A percentile compares a stretch with the other conserved stretches of the same genome.
Conservation (phyloP, 1,140 invertebrate species). For the Lasaia peninsularis region DNA sequence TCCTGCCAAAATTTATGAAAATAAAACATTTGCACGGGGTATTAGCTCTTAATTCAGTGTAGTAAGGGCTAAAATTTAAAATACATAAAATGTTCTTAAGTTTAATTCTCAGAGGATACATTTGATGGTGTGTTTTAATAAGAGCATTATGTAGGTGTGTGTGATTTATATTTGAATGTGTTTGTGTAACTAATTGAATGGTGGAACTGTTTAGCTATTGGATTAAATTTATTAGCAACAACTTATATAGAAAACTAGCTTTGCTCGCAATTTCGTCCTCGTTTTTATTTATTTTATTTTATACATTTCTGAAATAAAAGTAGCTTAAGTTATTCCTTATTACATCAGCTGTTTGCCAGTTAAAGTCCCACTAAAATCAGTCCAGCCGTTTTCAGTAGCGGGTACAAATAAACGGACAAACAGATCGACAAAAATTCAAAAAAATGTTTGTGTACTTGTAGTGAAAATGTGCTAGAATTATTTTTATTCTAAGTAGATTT, state of each 20-base stretch:
- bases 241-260: neutral
- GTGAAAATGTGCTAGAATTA: too few relatives aligned
- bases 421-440: too few relatives aligned
- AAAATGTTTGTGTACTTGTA: too few relatives aligned
- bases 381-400: too few relatives aligned
- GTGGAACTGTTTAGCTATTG: neutral
- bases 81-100: neutral
- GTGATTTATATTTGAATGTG: constrained; percentile 1
- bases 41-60: neutral
- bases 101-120: neutral
- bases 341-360: too few relatives aligned
- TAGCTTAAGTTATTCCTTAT: too few relatives aligned
- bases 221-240: neutral
- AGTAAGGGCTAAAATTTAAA: neutral
- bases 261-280: too few relatives aligned
- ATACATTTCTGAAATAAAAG: too few relatives aligned
- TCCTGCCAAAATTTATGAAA: neutral
- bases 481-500: too few relatives aligned
- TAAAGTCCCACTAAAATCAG: too few relatives aligned
- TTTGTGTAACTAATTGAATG: constrained; percentile 7
- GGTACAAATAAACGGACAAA: too few relatives aligned
- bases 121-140: neutral
- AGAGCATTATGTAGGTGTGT: constrained; percentile 2
- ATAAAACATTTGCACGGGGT: neutral
- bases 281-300: too few relatives aligned